A percentile compares a stretch with the other conserved stretches of the same genome.
Conservation (phyloP, 1,140 invertebrate genomes). For the Euwallacea similis region DNA sequence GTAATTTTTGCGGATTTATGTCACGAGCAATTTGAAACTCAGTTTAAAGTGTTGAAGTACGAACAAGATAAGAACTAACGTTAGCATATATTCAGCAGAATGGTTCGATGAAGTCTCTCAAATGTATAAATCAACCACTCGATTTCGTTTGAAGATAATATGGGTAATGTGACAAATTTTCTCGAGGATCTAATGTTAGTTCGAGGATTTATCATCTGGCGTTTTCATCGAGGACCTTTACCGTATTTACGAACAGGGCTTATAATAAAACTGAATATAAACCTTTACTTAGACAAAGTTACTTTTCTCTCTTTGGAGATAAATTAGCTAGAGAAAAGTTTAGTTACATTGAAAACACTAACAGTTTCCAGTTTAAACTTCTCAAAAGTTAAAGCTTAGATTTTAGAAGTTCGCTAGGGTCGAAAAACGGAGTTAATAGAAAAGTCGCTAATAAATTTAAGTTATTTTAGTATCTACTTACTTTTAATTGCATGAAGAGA, state of each 20-base stretch:
- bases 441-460: no score
- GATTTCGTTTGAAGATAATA: slow-evolving; percentile 11
- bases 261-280: no score
- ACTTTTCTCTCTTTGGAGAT: not conserved
- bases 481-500: no score
- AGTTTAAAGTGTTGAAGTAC: slow-evolving; percentile 30
- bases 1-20: slow-evolving; percentile 36
- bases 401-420: not conserved
- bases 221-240: no score
- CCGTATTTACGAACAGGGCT: no score
- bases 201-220: no score
- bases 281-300: no score
- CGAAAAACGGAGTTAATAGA: no score
- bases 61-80: slow-evolving; percentile 33
- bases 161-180: not conserved
- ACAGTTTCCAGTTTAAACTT: slow-evolving; percentile 2
- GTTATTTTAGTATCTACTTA: no score
- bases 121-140: slow-evolving; percentile 27
- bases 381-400: not conserved
- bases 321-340: slow-evolving; percentile 2
- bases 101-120: slow-evolving; percentile 19
- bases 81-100: slow-evolving; percentile 30
- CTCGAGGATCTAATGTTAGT: not conserved
- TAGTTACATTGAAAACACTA: slow-evolving; percentile 4
- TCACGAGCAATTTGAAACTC: slow-evolving; percentile 23